Percentiles rank a stretch among this genome's conserved stretches.
Conservation (phyloP, 2,888 invertebrate genomes). For the Pardosa pseudoannulata region DNA sequence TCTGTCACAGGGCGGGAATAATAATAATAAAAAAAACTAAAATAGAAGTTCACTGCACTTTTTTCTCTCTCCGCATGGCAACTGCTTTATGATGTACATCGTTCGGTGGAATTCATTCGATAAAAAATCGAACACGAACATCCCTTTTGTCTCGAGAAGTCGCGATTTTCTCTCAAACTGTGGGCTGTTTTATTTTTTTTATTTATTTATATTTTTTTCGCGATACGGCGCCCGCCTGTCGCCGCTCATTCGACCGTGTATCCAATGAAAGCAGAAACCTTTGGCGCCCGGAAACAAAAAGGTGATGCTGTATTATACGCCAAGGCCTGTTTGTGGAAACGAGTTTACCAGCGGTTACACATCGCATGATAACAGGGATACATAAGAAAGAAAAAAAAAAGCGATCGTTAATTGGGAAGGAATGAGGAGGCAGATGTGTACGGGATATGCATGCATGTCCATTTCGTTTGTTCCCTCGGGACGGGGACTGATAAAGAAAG, state of each 20-base stretch:
- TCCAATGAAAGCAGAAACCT: neutral
- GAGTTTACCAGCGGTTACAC: slow-evolving; percentile 1
- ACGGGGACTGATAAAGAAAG: no score
- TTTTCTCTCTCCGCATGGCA: no score
- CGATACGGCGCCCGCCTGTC: slow-evolving; percentile 56
- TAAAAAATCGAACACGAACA: neutral
- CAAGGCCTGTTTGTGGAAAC: neutral
- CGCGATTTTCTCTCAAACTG: neutral
- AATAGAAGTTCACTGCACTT: no score
- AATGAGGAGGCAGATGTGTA: neutral
- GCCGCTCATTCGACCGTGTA: slow-evolving; percentile 44
- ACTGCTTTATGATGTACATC: no score
- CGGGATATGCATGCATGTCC: no score
- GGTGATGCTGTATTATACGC: no score
- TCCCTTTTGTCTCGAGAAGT: neutral
- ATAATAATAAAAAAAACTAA: no score
- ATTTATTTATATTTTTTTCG: no score
- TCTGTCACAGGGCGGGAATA: no score
- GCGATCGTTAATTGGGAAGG: neutral
- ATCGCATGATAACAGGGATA: neutral
- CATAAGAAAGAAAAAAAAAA: neutral
- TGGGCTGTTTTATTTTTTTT: no score
- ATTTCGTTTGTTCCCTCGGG: no score
- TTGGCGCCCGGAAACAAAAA: slow-evolving; percentile 9
- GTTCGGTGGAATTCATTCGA: neutral